A percentile compares a stretch with the other conserved stretches of the same genome.
phyloP scores from a whole-genome alignment of 2,113 vertebrate species.

The Setophaga coronata region DNA sequence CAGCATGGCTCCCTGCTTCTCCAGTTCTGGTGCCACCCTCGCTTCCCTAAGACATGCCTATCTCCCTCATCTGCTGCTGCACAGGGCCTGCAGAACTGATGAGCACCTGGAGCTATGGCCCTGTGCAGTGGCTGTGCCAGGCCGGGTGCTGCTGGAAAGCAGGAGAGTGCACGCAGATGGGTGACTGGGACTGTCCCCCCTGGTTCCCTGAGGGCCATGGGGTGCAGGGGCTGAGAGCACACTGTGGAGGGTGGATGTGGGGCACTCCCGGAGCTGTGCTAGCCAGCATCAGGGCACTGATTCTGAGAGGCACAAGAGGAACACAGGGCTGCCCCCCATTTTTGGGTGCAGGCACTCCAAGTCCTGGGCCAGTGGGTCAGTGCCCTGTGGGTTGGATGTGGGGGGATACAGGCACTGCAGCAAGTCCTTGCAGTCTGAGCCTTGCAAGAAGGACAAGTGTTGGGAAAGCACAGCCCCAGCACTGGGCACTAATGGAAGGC shows the following conservation, averaged over 20 bases:
- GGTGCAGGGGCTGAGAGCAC: accelerated
- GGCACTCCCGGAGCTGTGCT: not conserved
- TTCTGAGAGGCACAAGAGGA: not conserved
- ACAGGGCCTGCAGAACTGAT: not conserved
- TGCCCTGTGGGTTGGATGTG: accelerated
- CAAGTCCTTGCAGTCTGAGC: not conserved
- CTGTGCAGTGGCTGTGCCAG: not conserved
- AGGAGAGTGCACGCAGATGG: not conserved
- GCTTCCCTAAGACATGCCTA: not conserved
- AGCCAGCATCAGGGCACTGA: not conserved
- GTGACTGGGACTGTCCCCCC: accelerated
- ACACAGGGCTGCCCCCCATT: accelerated
- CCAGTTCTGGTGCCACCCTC: accelerated
- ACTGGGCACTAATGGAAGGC: not conserved
- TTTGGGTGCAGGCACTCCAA: accelerated
- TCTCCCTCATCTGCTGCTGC: accelerated
- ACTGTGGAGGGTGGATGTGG: accelerated
- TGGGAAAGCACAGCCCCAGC: not conserved
- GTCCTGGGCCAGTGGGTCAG: not conserved
- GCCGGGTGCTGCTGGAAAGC: not conserved
- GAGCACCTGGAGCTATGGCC: not conserved
- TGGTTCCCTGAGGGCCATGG: not conserved
- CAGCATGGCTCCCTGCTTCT: not conserved
- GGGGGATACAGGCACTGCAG: not conserved
- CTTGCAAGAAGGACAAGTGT: not conserved